phyloP scores from a whole-genome alignment of 2,888 invertebrate species.

The Epirrita christyi region DNA sequence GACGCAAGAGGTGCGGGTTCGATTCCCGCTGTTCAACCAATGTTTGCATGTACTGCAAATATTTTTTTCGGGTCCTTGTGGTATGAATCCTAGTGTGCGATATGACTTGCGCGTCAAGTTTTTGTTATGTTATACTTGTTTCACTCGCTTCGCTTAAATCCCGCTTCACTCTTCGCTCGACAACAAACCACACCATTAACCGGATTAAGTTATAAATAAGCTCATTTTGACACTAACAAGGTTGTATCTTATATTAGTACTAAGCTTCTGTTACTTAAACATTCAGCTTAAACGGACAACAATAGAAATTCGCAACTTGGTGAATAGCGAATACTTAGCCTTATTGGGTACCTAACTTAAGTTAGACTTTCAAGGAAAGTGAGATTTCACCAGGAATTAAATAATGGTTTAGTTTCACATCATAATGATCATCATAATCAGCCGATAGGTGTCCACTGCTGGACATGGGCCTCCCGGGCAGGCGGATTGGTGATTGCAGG shows the following conservation, averaged over 20 bases:
- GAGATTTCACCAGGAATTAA: constrained; percentile 4
- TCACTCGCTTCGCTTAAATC: background rate
- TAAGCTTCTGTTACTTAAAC: constrained; percentile 24
- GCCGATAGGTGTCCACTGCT: too few species aligned
- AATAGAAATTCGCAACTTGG: constrained; percentile 28
- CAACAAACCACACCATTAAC: background rate
- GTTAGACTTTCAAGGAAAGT: constrained; percentile 13
- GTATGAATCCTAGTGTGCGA: too few species aligned
- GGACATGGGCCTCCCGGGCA: too few species aligned
- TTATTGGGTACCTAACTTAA: constrained; percentile 15
- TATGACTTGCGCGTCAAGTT: too few species aligned
- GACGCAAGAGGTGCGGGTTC: too few species aligned
- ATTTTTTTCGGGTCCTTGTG: too few species aligned
- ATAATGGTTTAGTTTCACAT: background rate
- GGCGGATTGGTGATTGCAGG: too few species aligned
- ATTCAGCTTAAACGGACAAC: constrained; percentile 37
- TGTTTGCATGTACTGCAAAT: too few species aligned
- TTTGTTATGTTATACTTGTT: background rate
- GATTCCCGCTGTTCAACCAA: too few species aligned
- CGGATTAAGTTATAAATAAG: constrained; percentile 54
- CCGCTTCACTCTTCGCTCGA: constrained; percentile 14
- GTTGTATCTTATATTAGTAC: constrained; percentile 50
- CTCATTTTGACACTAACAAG: constrained; percentile 50
- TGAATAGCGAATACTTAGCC: constrained; percentile 22
- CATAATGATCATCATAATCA: too few species aligned